Conservation (phyloP, 2,888 invertebrate genomes). For the Philaethria dido region DNA sequence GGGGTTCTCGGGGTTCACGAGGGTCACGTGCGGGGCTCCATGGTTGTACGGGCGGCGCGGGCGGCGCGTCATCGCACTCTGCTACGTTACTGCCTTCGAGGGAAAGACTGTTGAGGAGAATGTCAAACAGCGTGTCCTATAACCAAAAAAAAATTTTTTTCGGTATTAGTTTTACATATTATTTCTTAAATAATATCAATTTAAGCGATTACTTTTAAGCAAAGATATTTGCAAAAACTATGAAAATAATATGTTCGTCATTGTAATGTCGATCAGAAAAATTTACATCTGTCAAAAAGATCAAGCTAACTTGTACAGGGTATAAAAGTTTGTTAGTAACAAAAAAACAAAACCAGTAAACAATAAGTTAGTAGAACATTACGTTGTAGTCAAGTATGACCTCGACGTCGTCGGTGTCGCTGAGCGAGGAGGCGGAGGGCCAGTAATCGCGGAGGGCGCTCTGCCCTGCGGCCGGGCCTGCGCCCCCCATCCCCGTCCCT, state of each 20-base stretch:
- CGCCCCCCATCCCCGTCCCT: slow-evolving; percentile 38
- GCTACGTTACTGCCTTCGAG: slow-evolving; percentile 55
- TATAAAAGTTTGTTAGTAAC: not conserved
- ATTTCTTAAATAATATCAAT: too few species aligned
- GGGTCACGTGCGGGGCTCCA: slow-evolving; percentile 61
- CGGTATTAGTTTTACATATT: not conserved
- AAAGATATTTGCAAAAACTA: too few species aligned
- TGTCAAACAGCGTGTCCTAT: slow-evolving; percentile 77
- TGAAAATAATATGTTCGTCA: too few species aligned
- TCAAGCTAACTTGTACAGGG: too few species aligned
- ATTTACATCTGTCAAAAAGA: too few species aligned
- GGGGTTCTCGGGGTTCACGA: slow-evolving; percentile 38
- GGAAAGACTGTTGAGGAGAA: slow-evolving; percentile 70
- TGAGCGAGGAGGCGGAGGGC: slow-evolving; percentile 66
- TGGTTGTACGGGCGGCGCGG: slow-evolving; percentile 71
- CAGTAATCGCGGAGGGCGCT: slow-evolving; percentile 60
- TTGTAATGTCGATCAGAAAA: too few species aligned
- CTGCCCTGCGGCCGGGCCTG: slow-evolving; percentile 46
- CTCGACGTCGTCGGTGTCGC: slow-evolving; percentile 73
- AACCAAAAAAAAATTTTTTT: slow-evolving; percentile 6
- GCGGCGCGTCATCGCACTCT: slow-evolving; percentile 53
- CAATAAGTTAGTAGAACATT: slow-evolving; percentile 45
- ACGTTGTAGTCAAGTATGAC: slow-evolving; percentile 72
- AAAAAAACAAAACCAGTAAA: not conserved
- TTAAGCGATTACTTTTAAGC: too few species aligned